These are phyloP conservation scores for Apodemia hepburni DNA, from an alignment of 2,888 invertebrate species.

Conservation along the genomic window DNA sequence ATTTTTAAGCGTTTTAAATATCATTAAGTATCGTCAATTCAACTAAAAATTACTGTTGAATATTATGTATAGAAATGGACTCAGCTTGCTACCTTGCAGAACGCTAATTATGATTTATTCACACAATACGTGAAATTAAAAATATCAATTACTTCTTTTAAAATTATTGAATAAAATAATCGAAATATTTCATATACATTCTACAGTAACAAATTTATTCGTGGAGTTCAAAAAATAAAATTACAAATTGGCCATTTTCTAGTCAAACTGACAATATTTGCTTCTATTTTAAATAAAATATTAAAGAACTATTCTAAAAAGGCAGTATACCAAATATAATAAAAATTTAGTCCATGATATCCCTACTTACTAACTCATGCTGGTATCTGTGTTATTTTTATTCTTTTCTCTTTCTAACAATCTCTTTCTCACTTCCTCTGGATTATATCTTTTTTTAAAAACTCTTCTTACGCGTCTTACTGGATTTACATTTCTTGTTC, in stretches of 20 bases:
- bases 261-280: conserved; percentile 19
- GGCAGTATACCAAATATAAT: conserved; percentile 3
- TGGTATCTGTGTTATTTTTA: conserved; percentile 35
- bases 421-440: conserved; percentile 73
- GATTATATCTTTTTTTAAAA: conserved; percentile 69
- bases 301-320: conserved; percentile 8
- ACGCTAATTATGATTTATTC: background rate
- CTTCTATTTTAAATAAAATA: background rate
- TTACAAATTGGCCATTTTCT: background rate
- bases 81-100: background rate
- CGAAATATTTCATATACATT: no score
- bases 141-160: no score
- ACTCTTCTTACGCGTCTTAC: conserved; percentile 67
- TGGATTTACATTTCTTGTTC: conserved; percentile 58
- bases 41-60: background rate
- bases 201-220: no score
- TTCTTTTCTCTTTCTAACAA: conserved; percentile 64
- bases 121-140: no score
- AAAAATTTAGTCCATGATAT: conserved; percentile 1
- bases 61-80: background rate
- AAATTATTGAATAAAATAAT: no score
- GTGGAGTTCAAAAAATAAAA: no score
- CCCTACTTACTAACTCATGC: background rate
- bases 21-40: conserved; percentile 5
- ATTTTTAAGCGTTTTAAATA: background rate